These are phyloP conservation scores for Apis dorsata DNA, from an alignment of 1,140 invertebrate species.

Conservation along the genomic window DNA sequence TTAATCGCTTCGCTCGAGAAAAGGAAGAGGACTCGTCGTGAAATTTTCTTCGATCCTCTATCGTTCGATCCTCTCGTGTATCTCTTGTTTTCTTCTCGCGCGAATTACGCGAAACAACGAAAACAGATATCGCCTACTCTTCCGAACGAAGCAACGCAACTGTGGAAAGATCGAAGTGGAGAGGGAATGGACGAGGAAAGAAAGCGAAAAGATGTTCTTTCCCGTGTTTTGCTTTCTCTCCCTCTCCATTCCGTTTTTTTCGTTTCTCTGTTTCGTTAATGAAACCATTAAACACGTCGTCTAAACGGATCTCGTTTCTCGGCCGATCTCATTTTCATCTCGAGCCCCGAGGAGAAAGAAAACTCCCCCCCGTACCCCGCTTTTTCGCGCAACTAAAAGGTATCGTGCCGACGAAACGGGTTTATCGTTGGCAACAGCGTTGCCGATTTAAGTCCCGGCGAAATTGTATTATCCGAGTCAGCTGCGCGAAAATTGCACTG, in stretches of 20 bases:
- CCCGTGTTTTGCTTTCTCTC: conserved; percentile 29
- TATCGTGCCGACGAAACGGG: conserved; percentile 1
- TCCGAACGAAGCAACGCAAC: conserved; percentile 7
- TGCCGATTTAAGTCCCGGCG: conserved; percentile 30
- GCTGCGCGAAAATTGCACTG: conserved; percentile 42
- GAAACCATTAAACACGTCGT: conserved; percentile 68
- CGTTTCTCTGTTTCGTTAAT: conserved; percentile 54
- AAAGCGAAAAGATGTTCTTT: conserved; percentile 27
- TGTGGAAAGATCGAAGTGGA: background rate
- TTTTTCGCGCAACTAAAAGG: conserved; percentile 46
- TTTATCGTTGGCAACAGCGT: conserved; percentile 32
- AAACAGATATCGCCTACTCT: no score
- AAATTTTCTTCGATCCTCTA: no score
- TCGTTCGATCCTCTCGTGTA: no score
- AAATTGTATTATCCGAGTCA: conserved; percentile 45
- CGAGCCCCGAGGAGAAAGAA: conserved; percentile 7
- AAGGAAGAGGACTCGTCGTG: no score
- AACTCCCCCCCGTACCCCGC: conserved; percentile 39
- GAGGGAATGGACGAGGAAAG: background rate
- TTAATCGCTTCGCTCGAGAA: no score
- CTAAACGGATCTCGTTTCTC: conserved; percentile 55
- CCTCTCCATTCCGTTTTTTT: background rate
- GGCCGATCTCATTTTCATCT: conserved; percentile 64
- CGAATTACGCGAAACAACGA: no score
- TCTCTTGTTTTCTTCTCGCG: no score